Conservation (phyloP, 2,797 vertebrate species). For the Diceros bicornis region DNA sequence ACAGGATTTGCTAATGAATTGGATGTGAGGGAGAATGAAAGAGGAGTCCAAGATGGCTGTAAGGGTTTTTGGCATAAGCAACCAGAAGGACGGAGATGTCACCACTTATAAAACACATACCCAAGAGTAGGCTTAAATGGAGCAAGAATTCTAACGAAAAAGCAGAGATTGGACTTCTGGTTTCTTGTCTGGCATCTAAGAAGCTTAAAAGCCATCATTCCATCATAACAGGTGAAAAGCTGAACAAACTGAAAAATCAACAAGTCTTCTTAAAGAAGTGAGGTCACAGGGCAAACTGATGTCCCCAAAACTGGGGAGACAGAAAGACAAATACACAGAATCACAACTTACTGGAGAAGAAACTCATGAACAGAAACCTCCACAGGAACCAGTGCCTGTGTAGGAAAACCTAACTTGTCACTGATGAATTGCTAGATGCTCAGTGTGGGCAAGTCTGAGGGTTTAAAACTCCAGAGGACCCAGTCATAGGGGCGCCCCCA, state of each 20-base stretch:
- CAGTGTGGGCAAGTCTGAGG: background rate
- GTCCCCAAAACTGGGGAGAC: background rate
- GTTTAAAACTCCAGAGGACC: background rate
- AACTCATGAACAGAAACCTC: background rate
- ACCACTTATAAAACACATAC: background rate
- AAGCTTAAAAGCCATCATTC: background rate
- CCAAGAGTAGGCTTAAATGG: background rate
- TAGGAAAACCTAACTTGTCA: background rate
- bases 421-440: background rate
- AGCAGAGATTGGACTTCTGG: background rate
- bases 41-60: background rate
- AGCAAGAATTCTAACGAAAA: background rate
- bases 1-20: background rate
- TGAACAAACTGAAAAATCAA: background rate
- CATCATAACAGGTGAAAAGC: background rate
- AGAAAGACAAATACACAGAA: background rate
- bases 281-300: background rate
- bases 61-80: background rate
- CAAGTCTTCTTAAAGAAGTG: background rate
- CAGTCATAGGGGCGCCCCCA: background rate
- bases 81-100: background rate
- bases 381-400: background rate
- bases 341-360: background rate
- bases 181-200: background rate
- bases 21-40: background rate